phyloP scores from a whole-genome alignment of 2,888 invertebrate species.

The Smittia sp. region DNA sequence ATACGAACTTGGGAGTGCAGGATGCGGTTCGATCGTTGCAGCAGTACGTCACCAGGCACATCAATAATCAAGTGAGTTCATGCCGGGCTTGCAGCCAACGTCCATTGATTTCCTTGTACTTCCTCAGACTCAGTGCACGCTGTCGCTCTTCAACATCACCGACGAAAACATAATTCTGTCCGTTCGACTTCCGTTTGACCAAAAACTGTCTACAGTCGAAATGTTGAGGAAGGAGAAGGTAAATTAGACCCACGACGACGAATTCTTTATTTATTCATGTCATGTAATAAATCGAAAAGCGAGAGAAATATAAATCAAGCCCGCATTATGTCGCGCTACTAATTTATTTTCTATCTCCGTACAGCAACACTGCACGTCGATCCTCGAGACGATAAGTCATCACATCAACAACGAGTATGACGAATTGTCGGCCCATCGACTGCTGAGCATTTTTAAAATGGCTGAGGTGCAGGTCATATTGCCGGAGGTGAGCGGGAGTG shows the following conservation, averaged over 20 bases:
- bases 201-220: slow-evolving; percentile 64
- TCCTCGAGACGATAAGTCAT: slow-evolving; percentile 75
- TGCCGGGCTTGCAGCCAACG: slow-evolving; percentile 38
- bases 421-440: slow-evolving; percentile 80
- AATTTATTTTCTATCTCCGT: background rate
- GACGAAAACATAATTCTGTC: slow-evolving; percentile 85
- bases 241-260: slow-evolving; percentile 44
- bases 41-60: slow-evolving; percentile 70
- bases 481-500: slow-evolving; percentile 53
- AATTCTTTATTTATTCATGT: slow-evolving; percentile 18
- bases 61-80: slow-evolving; percentile 65
- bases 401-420: slow-evolving; percentile 82
- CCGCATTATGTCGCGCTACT: slow-evolving; percentile 3
- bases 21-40: slow-evolving; percentile 81
- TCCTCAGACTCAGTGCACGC: slow-evolving; percentile 76
- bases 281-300: slow-evolving; percentile 32
- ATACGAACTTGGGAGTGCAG: slow-evolving; percentile 79
- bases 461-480: slow-evolving; percentile 86
- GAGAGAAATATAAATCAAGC: slow-evolving; percentile 4
- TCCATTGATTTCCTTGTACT: slow-evolving; percentile 49
- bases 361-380: slow-evolving; percentile 81
- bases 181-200: slow-evolving; percentile 68
- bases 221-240: slow-evolving; percentile 73
- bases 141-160: slow-evolving; percentile 81
- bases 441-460: slow-evolving; percentile 88